These are phyloP conservation scores for Epinephelus fuscoguttatus DNA, from an alignment of 2,113 vertebrate genomes.

Conservation along the genomic window DNA sequence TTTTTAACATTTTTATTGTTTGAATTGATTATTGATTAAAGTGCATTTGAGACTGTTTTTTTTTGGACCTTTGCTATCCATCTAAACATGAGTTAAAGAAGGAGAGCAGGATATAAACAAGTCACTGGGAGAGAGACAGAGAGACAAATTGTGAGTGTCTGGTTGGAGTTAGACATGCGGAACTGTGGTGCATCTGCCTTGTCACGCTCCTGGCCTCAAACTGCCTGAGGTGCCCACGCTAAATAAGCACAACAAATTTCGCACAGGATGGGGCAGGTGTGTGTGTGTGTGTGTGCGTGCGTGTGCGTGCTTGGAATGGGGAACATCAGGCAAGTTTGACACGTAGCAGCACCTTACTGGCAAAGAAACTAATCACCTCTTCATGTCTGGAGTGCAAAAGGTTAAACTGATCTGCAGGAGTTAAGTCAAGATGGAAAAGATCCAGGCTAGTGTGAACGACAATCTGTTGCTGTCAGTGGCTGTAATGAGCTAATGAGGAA, in stretches of 20 bases:
- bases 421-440: slow-evolving; percentile 48
- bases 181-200: slow-evolving; percentile 69
- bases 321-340: slow-evolving; percentile 64
- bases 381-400: slow-evolving; percentile 58
- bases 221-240: slow-evolving; percentile 57
- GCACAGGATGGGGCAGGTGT: slow-evolving; percentile 38
- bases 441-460: slow-evolving; percentile 44
- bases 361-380: slow-evolving; percentile 60
- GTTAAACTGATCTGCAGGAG: slow-evolving; percentile 67
- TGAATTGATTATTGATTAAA: too few species aligned
- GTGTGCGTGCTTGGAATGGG: slow-evolving; percentile 43
- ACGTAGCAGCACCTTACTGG: slow-evolving; percentile 45
- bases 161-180: slow-evolving; percentile 76
- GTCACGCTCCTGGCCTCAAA: slow-evolving; percentile 75
- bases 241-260: slow-evolving; percentile 80
- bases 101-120: slow-evolving; percentile 9
- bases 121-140: not conserved
- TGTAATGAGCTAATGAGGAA: slow-evolving; percentile 58
- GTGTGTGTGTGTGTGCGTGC: slow-evolving; percentile 35
- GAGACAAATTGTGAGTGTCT: slow-evolving; percentile 57
- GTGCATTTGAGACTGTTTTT: not conserved
- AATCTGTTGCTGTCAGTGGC: slow-evolving; percentile 24
- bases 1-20: not conserved
- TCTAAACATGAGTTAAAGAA: slow-evolving; percentile 1
- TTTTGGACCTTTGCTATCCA: not conserved